phyloP scores from a whole-genome alignment of 53 echinoderm and acorn worm species.

The Paracentrotus lividus region DNA sequence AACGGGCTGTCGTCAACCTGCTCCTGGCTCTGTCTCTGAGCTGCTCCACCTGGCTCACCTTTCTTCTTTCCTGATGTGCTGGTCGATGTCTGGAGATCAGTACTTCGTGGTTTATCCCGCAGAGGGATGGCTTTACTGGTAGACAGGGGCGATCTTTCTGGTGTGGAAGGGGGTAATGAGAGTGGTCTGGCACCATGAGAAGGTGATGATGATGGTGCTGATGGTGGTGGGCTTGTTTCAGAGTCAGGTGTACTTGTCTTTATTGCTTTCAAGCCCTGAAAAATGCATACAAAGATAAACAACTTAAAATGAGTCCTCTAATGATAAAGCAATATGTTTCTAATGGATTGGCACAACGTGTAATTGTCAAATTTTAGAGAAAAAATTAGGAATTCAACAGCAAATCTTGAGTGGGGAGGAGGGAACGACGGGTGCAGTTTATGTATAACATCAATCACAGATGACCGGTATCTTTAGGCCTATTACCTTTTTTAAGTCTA shows the following conservation, averaged over 20 bases:
- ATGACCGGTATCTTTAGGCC: too few relatives aligned
- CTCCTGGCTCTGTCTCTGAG: background rate
- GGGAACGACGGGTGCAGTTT: too few relatives aligned
- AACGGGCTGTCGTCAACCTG: background rate
- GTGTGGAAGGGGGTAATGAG: background rate
- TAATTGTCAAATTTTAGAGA: too few relatives aligned
- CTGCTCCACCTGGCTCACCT: background rate
- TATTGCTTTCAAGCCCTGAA: conserved; percentile 80
- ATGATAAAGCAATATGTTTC: too few relatives aligned
- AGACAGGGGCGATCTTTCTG: background rate
- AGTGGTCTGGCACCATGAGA: background rate
- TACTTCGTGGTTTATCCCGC: conserved; percentile 22
- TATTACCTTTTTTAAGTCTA: too few relatives aligned
- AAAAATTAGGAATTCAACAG: too few relatives aligned
- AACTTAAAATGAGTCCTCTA: background rate
- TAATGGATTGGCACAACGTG: too few relatives aligned
- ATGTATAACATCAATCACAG: too few relatives aligned
- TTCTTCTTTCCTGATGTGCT: background rate
- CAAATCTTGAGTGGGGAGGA: too few relatives aligned
- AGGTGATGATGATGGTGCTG: conserved; percentile 25
- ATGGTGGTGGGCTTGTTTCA: background rate
- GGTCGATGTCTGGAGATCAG: background rate
- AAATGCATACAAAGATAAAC: too few relatives aligned
- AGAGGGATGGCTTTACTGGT: conserved; percentile 66
- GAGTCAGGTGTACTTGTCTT: conserved; percentile 58